These are phyloP conservation scores for Willisornis vidua DNA, from an alignment of 2,113 vertebrate species.

Conservation along the genomic window DNA sequence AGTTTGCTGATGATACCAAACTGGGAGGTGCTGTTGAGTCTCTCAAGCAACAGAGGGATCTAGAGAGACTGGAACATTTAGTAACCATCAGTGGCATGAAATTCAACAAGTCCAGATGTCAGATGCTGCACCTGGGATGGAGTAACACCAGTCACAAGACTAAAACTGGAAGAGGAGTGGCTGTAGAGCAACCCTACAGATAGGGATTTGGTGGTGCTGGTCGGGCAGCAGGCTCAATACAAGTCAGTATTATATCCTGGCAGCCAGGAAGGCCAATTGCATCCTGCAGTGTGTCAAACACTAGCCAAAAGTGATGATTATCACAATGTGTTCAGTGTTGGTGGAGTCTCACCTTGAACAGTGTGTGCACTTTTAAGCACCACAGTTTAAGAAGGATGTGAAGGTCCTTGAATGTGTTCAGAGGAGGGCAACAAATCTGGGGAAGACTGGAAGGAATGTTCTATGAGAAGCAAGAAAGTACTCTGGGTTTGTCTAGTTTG, in stretches of 20 bases:
- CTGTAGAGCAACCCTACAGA: not conserved
- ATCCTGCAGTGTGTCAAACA: not conserved
- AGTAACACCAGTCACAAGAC: not conserved
- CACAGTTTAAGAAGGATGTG: not conserved
- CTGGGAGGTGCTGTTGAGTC: not conserved
- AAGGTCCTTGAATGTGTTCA: not conserved
- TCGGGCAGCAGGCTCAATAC: fast-evolving
- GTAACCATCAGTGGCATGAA: not conserved
- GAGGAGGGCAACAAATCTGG: not conserved
- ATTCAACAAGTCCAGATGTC: not conserved
- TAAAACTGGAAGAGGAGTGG: not conserved
- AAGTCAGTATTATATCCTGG: not conserved
- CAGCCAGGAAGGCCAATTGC: not conserved
- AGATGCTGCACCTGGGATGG: not conserved
- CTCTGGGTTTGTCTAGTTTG: not conserved
- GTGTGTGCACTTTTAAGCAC: not conserved
- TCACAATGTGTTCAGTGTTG: fast-evolving
- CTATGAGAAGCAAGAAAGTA: not conserved
- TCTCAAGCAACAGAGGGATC: not conserved
- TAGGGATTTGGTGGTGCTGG: not conserved
- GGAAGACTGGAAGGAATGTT: not conserved
- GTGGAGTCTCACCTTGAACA: not conserved
- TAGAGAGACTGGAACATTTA: not conserved
- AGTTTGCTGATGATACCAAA: not conserved
- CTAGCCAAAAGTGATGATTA: not conserved